Percentiles rank a stretch among this genome's conserved stretches.
Evolutionary conservation across 2,888 invertebrate genomes (phyloP).

Genomic region (Stenotaenia linearis): DNA sequence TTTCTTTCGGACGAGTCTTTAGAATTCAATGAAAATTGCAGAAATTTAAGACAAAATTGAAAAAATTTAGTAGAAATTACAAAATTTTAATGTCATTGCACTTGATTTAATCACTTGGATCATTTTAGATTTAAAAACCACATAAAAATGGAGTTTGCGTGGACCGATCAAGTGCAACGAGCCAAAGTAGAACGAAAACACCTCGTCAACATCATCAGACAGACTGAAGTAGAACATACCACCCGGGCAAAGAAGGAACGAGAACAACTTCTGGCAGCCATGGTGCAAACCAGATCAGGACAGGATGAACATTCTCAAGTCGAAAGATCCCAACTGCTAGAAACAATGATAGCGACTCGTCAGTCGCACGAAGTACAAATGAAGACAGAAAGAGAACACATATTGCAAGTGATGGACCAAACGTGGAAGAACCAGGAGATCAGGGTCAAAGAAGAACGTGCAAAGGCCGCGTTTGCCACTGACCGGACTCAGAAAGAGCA

Average conservation of each 20-base stretch:
- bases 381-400: background rate
- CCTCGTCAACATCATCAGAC: background rate
- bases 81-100: no score
- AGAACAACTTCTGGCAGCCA: background rate
- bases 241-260: background rate
- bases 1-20: no score
- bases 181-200: background rate
- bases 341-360: background rate
- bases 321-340: background rate
- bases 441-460: background rate
- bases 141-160: background rate
- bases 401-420: background rate
- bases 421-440: background rate
- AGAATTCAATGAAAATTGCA: no score
- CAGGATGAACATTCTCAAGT: background rate
- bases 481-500: background rate
- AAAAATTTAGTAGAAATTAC: no score
- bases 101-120: no score
- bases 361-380: background rate
- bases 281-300: background rate
- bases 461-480: background rate
- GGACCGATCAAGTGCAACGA: background rate
- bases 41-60: no score
- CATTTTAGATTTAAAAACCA: no score
- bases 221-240: background rate